Evolutionary conservation across 2,888 invertebrate genomes (phyloP), one percentile per base, ranked within the genome.

Genomic region (Doris montereyensis): DNA sequence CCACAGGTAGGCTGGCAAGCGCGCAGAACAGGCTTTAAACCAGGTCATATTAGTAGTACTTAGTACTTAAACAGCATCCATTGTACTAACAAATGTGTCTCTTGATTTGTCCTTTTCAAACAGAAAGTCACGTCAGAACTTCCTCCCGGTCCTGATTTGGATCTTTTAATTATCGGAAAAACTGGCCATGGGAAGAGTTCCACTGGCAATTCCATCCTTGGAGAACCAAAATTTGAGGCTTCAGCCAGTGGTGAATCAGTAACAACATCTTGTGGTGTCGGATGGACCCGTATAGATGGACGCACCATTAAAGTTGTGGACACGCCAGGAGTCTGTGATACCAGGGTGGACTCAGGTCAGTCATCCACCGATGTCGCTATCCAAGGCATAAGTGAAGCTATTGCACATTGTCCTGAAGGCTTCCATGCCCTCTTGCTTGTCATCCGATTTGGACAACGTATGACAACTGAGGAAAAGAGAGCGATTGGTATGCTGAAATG

Each of bases 271-370:
- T 70, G 34, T 24, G n/a, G 26, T 1, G 79, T 79, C 24, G 79
- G 30, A 3, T 79, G 76, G 75, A 32, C 70, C 35, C 62, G 76
- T 1, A 60, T 79, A 28, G 79, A 79, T 62, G 79, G 79, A 30
- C 79, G 79, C 62, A 76, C 30, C 8, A 70, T 79, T 41, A 79
- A 79, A 67, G 79, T 79, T 10, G 75, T 70, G 2, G 79, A 79
- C 68, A 79, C 79, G 4, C 79, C 79, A 34, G 79, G 79, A 21
- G 79, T 79, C n/a, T 79, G 79, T 71, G 79, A 79, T 26, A 79
- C 79, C 0, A 71, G 62, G 10, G 17, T 60, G 24, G 62, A 60
- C 21, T 21, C n/a, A 17, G 79, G 76, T 35, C 41, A 1, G 10
- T 2, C 30, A 3, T 74, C 78, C n/a, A 76, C 62, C 30, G 71